phyloP scores from a whole-genome alignment of 2,888 invertebrate species.

The Phorcus lineatus region DNA sequence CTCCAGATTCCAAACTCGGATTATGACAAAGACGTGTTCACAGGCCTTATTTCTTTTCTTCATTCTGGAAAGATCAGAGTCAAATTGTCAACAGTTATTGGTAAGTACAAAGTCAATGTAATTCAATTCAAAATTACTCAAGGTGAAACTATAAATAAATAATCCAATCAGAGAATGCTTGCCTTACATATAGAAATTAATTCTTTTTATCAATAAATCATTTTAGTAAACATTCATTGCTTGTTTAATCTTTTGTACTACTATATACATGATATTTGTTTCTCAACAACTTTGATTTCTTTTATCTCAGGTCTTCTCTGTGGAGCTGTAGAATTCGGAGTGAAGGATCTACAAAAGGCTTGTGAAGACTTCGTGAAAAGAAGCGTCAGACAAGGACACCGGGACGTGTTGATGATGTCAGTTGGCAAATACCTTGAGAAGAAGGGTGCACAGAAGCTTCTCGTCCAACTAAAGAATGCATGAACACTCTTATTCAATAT shows the following conservation, averaged over 20 bases:
- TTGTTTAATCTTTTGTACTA: no score
- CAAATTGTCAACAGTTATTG: neutral
- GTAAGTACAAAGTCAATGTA: neutral
- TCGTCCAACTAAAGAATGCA: neutral
- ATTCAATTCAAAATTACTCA: no score
- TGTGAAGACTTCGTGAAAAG: conserved; percentile 2
- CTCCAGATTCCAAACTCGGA: neutral
- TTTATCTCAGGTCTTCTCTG: neutral
- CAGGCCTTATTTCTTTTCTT: neutral
- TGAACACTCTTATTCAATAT: no score
- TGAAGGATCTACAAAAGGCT: conserved; percentile 16
- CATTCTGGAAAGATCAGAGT: neutral
- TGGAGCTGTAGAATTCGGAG: conserved; percentile 1
- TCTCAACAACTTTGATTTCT: neutral
- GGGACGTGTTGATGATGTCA: neutral
- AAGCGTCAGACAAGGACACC: neutral
- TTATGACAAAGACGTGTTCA: neutral
- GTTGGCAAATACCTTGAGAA: neutral
- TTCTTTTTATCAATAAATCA: no score
- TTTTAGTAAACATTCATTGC: no score
- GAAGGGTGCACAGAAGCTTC: neutral
- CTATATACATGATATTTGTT: no score
- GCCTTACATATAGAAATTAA: no score
- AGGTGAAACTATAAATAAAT: no score
- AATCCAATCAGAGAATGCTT: no score